Conservation (phyloP, 2,888 invertebrate species). For the Endomychus coccineus region DNA sequence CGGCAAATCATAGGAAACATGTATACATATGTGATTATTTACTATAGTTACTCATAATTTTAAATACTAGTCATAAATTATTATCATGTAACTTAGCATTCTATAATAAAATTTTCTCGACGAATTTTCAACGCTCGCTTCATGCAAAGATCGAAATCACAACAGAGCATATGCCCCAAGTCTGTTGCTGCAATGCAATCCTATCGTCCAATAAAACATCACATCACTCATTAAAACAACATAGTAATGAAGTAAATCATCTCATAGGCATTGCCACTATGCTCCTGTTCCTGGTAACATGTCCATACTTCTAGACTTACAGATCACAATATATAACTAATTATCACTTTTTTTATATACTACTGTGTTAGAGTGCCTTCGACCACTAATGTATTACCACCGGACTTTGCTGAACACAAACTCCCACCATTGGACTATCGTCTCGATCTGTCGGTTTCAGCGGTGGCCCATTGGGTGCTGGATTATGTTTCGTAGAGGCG, state of each 20-base stretch:
- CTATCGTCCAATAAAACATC: constrained; percentile 2
- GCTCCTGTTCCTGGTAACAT: constrained; percentile 7
- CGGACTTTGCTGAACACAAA: constrained; percentile 87
- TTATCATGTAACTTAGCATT: constrained; percentile 35
- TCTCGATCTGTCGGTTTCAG: constrained; percentile 44
- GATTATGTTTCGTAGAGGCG: constrained; percentile 21
- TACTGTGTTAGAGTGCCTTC: neutral
- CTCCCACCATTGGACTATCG: constrained; percentile 79
- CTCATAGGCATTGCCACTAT: neutral
- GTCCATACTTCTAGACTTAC: constrained; percentile 6
- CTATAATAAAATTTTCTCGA: constrained; percentile 21
- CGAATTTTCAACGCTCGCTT: constrained; percentile 1
- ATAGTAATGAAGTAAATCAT: neutral
- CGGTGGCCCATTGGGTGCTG: constrained; percentile 4
- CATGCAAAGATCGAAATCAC: constrained; percentile 21
- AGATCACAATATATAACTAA: constrained; percentile 13
- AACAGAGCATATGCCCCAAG: constrained; percentile 31
- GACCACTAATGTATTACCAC: constrained; percentile 71
- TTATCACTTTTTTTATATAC: constrained; percentile 7
- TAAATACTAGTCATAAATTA: constrained; percentile 44
- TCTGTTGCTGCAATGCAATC: constrained; percentile 24
- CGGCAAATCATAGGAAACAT: constrained; percentile 40
- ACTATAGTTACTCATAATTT: constrained; percentile 40
- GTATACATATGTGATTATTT: constrained; percentile 40
- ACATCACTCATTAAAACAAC: neutral